phyloP scores from a whole-genome alignment of 1,140 invertebrate species.

The Pissodes strobi region DNA sequence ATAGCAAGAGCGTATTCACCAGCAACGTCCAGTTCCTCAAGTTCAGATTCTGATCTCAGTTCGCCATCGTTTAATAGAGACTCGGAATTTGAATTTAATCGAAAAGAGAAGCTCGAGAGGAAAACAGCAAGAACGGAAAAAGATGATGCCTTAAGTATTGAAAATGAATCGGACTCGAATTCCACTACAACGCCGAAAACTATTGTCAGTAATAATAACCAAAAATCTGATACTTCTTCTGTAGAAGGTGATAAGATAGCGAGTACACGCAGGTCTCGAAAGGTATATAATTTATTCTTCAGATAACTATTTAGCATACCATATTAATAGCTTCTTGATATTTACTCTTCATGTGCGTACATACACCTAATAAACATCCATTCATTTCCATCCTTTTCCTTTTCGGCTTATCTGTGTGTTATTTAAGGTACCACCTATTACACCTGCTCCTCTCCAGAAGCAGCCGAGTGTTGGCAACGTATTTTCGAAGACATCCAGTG shows the following conservation, averaged over 20 bases:
- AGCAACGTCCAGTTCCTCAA: constrained; percentile 68
- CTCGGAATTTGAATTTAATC: constrained; percentile 66
- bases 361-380: no score
- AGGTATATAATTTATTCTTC: not conserved
- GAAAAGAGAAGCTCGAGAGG: constrained; percentile 46
- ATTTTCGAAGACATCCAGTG: constrained; percentile 66
- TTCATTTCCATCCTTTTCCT: no score
- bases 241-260: constrained; percentile 55
- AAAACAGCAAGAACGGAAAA: constrained; percentile 58
- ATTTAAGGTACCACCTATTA: constrained; percentile 47
- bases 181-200: constrained; percentile 74
- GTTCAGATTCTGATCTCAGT: constrained; percentile 69
- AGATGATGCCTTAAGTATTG: constrained; percentile 69
- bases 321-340: no score
- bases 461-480: constrained; percentile 69
- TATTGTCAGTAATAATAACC: constrained; percentile 64
- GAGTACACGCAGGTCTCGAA: constrained; percentile 50
- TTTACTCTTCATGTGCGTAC: no score
- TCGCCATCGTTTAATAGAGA: constrained; percentile 71
- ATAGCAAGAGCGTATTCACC: constrained; percentile 67
- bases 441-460: constrained; percentile 57
- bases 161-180: constrained; percentile 73
- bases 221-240: constrained; percentile 54
- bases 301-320: no score
- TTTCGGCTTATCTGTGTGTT: not conserved